A percentile compares a stretch with the other conserved stretches of the same genome.
These are phyloP conservation scores for Nycteola revayana DNA, from an alignment of 2,888 invertebrate genomes.

Conservation along the genomic window DNA sequence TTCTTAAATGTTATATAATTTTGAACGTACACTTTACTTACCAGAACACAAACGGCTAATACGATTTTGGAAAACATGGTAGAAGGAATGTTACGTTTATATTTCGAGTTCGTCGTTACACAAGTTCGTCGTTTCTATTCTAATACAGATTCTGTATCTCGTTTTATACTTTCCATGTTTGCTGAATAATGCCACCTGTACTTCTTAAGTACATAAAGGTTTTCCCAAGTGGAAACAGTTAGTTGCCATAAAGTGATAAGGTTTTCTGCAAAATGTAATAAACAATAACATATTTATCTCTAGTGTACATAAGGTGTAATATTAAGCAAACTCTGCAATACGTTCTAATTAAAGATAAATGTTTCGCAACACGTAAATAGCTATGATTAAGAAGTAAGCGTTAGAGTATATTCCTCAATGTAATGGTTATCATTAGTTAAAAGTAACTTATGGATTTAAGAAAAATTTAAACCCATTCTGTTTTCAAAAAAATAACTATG, in stretches of 20 bases:
- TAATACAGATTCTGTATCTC: conserved; percentile 25
- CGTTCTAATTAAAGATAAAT: too few relatives aligned
- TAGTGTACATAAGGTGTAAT: conserved; percentile 10
- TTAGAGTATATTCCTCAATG: too few relatives aligned
- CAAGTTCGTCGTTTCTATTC: conserved; percentile 37
- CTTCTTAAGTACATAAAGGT: conserved; percentile 47
- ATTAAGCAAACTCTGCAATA: too few relatives aligned
- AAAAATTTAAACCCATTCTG: too few relatives aligned
- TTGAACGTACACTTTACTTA: conserved; percentile 51
- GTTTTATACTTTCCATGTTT: conserved; percentile 64
- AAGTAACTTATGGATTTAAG: too few relatives aligned
- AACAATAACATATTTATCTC: conserved; percentile 27
- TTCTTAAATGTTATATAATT: too few relatives aligned
- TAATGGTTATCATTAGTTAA: too few relatives aligned
- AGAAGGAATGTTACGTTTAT: conserved; percentile 29
- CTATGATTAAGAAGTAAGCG: too few relatives aligned
- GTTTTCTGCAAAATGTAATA: conserved; percentile 1
- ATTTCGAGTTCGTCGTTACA: conserved; percentile 37
- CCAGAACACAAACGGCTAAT: conserved; percentile 56
- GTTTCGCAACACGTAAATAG: too few relatives aligned
- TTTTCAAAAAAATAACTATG: too few relatives aligned
- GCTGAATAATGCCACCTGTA: conserved; percentile 33
- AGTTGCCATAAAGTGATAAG: conserved; percentile 54
- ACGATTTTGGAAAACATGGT: conserved; percentile 64
- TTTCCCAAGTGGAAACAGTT: conserved; percentile 56